These are phyloP conservation scores for Cassiopea andromeda DNA, from an alignment of 30 jellyfish, hydroid and myxozoan genomes.

Conservation along the genomic window DNA sequence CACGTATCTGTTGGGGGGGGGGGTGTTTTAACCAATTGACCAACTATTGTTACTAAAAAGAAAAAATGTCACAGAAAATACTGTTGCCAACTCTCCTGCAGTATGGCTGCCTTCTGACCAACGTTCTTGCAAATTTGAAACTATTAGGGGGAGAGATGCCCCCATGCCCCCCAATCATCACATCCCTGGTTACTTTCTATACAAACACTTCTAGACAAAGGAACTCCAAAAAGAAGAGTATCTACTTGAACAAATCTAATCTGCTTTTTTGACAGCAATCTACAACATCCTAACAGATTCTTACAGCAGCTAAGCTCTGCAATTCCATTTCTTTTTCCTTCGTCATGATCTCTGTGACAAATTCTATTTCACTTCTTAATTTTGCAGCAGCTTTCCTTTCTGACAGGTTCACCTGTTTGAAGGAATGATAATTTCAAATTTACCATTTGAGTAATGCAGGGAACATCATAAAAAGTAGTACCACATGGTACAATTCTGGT, in stretches of 20 bases:
- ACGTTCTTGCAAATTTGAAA: no score
- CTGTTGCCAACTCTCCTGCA: no score
- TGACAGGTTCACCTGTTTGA: slow-evolving; percentile 51
- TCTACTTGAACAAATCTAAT: neutral
- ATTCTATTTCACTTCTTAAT: slow-evolving; percentile 62
- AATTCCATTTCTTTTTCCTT: slow-evolving; percentile 52
- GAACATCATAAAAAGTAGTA: neutral
- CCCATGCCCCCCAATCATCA: no score
- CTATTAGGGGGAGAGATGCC: no score
- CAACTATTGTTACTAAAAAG: no score
- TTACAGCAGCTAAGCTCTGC: slow-evolving; percentile 19
- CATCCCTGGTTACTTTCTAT: no score
- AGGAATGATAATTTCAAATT: neutral
- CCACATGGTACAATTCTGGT: no score
- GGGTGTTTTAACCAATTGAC: no score
- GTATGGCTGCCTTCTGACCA: no score
- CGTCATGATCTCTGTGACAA: slow-evolving; percentile 39
- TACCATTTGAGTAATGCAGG: neutral
- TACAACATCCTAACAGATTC: neutral
- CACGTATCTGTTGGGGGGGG: no score
- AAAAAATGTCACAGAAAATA: no score
- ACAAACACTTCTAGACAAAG: no score
- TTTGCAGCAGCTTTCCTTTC: slow-evolving; percentile 62
- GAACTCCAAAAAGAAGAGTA: neutral
- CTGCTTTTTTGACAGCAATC: neutral